Base-by-base conservation (phyloP, 1,140 invertebrate species). In the Pseudachorutes palmiensis region DNA sequence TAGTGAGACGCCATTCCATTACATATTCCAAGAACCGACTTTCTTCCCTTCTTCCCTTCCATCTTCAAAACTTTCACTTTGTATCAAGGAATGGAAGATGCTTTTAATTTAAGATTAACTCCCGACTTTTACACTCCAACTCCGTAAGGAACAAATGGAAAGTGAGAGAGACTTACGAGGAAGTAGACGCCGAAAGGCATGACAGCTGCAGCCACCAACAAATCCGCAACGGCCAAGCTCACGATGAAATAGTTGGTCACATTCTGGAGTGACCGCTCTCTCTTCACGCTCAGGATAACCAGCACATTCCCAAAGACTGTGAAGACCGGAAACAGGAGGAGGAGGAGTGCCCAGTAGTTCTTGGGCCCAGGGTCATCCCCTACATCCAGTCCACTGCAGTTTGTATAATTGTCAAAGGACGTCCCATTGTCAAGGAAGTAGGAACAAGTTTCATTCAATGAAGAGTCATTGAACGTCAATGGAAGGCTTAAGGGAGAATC, bases 221-320 rank as follows among this genome's bases (percentile, higher is more conserved):
- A 85, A 81, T 98, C 96, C 16, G 96, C 96, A 9, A 61, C 33
- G 3, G 62, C 33, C 73, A 98, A 81, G 69, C 92, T 96, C 70
- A 97, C 93, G 77, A 98, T 98, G 81, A 98, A 97, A 80, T 97
- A 98, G 81, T 98, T 98, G 60, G 95, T 98, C 65, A 92, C 92
- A 5, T 93, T 95, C 77, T 96, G 92, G 55, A 97, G 79, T 59
- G 89, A 85, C 71, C 92, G 82, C 79, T 97, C 94, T 55, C 91
- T 83, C 64, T 88, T 87, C 9, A 99, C 95, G 74, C 91, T 92
- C 73, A 97, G 79, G 71, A 98, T 97, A 65, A 99, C 95, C 64
- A 99, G 84, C 64, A 95, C 88, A 80, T 98, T 98, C 32, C 94
- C 95, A 79, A 98, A 97, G 14, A 98, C 84, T 1, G 94, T 97